Evolutionary conservation across 2,888 invertebrate species (phyloP).

Genomic region (Aproaerema taeniolella): DNA sequence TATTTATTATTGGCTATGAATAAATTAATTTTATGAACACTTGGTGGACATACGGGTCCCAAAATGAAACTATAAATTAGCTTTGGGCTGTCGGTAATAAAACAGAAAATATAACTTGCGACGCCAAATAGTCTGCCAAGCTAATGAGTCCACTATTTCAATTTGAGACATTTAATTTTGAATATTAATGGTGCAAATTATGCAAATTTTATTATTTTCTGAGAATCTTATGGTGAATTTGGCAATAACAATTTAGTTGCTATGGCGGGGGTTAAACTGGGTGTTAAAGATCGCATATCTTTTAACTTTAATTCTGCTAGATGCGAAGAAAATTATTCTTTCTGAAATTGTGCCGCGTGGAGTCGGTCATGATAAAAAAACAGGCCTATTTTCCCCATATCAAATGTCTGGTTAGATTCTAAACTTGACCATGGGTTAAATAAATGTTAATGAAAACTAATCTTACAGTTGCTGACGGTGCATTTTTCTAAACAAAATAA

Average conservation of each 20-base stretch:
- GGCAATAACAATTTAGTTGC: not conserved
- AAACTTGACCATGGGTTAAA: too few species aligned
- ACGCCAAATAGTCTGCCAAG: constrained; percentile 47
- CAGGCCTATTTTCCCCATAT: too few species aligned
- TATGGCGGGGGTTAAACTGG: too few species aligned
- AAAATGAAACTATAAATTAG: constrained; percentile 40
- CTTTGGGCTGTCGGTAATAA: constrained; percentile 21
- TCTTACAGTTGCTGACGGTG: too few species aligned
- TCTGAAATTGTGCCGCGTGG: too few species aligned
- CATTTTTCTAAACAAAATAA: too few species aligned
- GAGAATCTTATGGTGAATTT: not conserved
- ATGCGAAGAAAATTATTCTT: too few species aligned
- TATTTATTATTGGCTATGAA: constrained; percentile 29
- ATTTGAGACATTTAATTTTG: constrained; percentile 36
- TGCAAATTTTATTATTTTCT: constrained; percentile 32
- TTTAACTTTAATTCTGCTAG: too few species aligned
- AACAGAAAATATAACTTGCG: constrained; percentile 26
- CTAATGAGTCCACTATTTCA: constrained; percentile 44
- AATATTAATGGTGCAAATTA: constrained; percentile 41
- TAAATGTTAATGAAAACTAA: too few species aligned
- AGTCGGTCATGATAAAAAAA: too few species aligned
- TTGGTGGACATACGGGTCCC: constrained; percentile 25
- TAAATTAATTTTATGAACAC: constrained; percentile 32
- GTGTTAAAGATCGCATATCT: too few species aligned
- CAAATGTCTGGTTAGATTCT: too few species aligned